Percentiles rank a stretch among this genome's conserved stretches.
These are phyloP conservation scores for Drosophila mayaguana DNA, from an alignment of 2,888 invertebrate species.

Conservation along the genomic window DNA sequence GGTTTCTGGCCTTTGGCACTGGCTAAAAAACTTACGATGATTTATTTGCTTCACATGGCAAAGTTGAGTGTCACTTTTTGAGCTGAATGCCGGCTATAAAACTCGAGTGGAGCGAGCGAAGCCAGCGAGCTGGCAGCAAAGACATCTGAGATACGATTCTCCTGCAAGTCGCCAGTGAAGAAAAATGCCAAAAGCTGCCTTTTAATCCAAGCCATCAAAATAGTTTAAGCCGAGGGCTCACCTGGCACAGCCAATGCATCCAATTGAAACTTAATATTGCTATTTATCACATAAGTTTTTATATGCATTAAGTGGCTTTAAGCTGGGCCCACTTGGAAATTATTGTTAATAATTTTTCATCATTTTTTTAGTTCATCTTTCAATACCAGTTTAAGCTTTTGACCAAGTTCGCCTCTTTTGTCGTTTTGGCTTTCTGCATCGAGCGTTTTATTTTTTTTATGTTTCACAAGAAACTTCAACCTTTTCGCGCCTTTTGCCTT, in stretches of 20 bases:
- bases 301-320: neutral
- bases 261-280: neutral
- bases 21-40: conserved; percentile 75
- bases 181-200: conserved; percentile 22
- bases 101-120: conserved; percentile 1
- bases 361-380: no score
- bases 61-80: conserved; percentile 72
- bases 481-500: no score
- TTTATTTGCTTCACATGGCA: conserved; percentile 78
- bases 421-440: no score
- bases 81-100: conserved; percentile 44
- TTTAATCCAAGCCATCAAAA: conserved; percentile 24
- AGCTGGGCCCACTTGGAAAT: neutral
- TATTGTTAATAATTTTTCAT: no score
- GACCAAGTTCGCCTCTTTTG: no score
- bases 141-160: conserved; percentile 20
- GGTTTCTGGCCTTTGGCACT: conserved; percentile 63
- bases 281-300: neutral
- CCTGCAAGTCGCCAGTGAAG: conserved; percentile 4
- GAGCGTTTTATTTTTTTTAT: no score
- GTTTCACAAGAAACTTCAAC: no score
- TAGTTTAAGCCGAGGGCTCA: conserved; percentile 1
- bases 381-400: no score
- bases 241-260: neutral
- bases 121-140: neutral